Conservation (phyloP, 2,888 invertebrate species). For the Didymodactylos carnosus region DNA sequence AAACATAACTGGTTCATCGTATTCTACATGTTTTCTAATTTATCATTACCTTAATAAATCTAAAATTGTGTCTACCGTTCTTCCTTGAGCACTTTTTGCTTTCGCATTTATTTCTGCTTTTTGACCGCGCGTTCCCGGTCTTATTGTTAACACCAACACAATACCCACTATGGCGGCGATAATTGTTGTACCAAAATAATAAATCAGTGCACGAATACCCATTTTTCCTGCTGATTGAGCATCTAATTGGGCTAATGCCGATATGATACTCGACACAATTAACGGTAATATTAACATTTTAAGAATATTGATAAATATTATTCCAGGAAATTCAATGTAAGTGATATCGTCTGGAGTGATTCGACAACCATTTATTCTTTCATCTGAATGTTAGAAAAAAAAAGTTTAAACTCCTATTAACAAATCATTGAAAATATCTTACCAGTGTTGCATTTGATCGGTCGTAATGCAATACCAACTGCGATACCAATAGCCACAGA, state of each 20-base stretch:
- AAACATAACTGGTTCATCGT: not conserved
- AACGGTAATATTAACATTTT: constrained; percentile 51
- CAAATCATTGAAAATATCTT: too few species aligned
- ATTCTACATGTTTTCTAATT: not conserved
- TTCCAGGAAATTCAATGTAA: constrained; percentile 45
- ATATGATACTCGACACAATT: constrained; percentile 46
- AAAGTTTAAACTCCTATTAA: too few species aligned
- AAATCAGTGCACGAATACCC: constrained; percentile 44
- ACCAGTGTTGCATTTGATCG: not conserved
- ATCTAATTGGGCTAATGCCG: constrained; percentile 46
- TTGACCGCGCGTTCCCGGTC: constrained; percentile 41
- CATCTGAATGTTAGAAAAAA: too few species aligned
- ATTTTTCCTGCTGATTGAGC: constrained; percentile 46
- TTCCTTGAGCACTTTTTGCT: not conserved
- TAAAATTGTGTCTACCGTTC: constrained; percentile 3
- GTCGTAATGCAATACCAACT: not conserved
- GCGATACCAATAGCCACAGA: not conserved
- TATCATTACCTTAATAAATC: constrained; percentile 9
- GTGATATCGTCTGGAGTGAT: not conserved
- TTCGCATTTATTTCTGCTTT: not conserved
- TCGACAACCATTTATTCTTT: not conserved
- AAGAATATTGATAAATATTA: constrained; percentile 47
- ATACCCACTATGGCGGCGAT: constrained; percentile 47
- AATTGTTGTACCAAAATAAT: constrained; percentile 47
- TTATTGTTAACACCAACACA: constrained; percentile 43